These are phyloP conservation scores for Scarus forsteni DNA, from an alignment of 2,797 vertebrate genomes.

Conservation along the genomic window DNA sequence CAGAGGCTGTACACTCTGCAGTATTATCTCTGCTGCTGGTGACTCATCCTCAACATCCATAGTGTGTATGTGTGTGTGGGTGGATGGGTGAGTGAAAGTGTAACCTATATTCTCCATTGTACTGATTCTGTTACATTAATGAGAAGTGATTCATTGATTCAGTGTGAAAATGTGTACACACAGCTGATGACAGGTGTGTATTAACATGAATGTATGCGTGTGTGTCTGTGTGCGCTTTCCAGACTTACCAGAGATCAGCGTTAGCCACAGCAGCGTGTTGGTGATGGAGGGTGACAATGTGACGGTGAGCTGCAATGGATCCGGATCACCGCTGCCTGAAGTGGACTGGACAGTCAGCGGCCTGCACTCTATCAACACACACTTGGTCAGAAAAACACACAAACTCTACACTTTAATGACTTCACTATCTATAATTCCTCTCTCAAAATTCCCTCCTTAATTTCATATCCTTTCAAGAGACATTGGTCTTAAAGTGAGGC, in stretches of 20 bases:
- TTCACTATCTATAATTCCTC: too few relatives aligned
- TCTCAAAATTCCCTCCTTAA: too few relatives aligned
- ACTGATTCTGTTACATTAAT: constrained; percentile 57
- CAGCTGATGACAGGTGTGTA: constrained; percentile 6
- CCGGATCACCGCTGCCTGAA: constrained; percentile 92
- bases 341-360: constrained; percentile 96
- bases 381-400: constrained; percentile 90
- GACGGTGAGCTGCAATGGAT: constrained; percentile 95
- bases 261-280: constrained; percentile 93
- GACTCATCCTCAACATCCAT: constrained; percentile 65
- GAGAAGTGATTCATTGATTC: constrained; percentile 64
- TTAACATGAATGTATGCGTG: constrained; percentile 8
- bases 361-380: constrained; percentile 96
- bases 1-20: constrained; percentile 64
- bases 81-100: constrained; percentile 3
- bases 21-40: constrained; percentile 59
- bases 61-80: constrained; percentile 25
- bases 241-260: constrained; percentile 97
- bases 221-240: constrained; percentile 42
- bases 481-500: not conserved
- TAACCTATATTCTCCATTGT: constrained; percentile 31
- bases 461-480: too few relatives aligned
- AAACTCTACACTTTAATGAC: not conserved
- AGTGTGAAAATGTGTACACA: constrained; percentile 53
- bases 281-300: constrained; percentile 94